Base-by-base conservation (phyloP, 2,797 vertebrate genomes). In the Tinamus major region DNA sequence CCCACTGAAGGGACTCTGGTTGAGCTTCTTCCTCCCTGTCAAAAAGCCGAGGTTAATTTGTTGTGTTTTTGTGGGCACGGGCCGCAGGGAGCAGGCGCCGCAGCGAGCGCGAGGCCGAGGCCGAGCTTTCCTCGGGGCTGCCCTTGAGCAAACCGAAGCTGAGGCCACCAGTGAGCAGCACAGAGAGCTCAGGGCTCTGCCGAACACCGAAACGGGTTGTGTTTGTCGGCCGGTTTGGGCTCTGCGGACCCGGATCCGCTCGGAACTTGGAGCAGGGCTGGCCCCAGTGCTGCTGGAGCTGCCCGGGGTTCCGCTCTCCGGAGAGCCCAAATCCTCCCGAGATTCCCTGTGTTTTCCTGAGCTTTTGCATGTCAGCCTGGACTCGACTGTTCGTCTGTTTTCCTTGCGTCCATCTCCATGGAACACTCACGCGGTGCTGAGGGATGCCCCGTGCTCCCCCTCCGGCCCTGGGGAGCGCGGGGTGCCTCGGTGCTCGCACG, bases 391-490 rank as follows among this genome's bases (percentile, higher is more conserved):
- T 35, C 3, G 35, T 53, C 46, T 42, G 41, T n/a, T 27, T 26
- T 23, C 10, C 74, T 41, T 51, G 20, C 20, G 6, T 44, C 37
- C 0, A 0, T 48, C 72, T 67, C 48, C 4, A 1, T 9, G 46
- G 11, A 48, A 6, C 6, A 5, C 9, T 20, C 0, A 1, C 33
- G 4, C 20, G 46, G 35, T 0, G 0, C 61, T 46, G 3, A 3
- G 3, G 2, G 29, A 4, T 19, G 53, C 17, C 41, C 56, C 37
- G 2, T 27, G 1, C n/a, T 2, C 39, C 71, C 51, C 16, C 3
- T 59, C 6, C 0, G 2, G 37, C 67, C 42, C 3, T 13, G 19
- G 41, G 46, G 27, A 42, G 26, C 4, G 29, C 29, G 18, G 33
- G 18, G 10, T 48, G 20, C 11, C 20, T 49, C 20, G 10, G 9